These are phyloP conservation scores for Sweltsa coloradensis DNA, from an alignment of 1,140 invertebrate genomes.

Conservation along the genomic window DNA sequence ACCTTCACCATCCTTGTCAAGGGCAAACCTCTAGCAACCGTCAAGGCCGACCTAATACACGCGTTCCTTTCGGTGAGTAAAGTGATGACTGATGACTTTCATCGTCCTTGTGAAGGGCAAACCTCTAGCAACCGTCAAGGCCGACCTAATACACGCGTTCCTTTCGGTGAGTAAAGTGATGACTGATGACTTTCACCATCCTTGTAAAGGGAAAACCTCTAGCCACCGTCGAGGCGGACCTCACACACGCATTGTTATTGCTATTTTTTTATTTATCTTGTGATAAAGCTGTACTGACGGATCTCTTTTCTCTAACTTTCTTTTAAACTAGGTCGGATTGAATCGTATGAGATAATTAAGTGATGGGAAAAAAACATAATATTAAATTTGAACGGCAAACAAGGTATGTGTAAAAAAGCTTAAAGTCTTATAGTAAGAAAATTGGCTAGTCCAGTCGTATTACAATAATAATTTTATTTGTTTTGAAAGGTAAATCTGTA, in stretches of 20 bases:
- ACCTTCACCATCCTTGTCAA: conserved; percentile 93
- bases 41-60: conserved; percentile 97
- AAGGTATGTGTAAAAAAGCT: no score
- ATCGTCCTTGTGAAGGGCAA: conserved; percentile 93
- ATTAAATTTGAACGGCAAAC: no score
- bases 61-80: conserved; percentile 87
- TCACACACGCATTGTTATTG: conserved; percentile 96
- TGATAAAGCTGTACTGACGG: neutral
- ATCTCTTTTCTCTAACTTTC: no score
- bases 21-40: conserved; percentile 86
- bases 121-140: conserved; percentile 90
- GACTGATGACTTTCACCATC: conserved; percentile 75
- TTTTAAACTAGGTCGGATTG: no score
- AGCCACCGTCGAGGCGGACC: conserved; percentile 92
- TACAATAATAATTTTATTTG: no score
- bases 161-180: conserved; percentile 62
- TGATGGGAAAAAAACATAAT: no score
- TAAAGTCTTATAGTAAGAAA: no score
- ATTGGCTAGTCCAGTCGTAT: no score
- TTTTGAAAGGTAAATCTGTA: no score
- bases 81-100: conserved; percentile 55
- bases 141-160: conserved; percentile 96
- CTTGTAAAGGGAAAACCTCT: conserved; percentile 90
- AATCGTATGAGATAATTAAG: no score
- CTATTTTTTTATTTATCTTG: neutral